Base-by-base conservation (phyloP, 1,140 invertebrate genomes). In the Microplitis mediator region DNA sequence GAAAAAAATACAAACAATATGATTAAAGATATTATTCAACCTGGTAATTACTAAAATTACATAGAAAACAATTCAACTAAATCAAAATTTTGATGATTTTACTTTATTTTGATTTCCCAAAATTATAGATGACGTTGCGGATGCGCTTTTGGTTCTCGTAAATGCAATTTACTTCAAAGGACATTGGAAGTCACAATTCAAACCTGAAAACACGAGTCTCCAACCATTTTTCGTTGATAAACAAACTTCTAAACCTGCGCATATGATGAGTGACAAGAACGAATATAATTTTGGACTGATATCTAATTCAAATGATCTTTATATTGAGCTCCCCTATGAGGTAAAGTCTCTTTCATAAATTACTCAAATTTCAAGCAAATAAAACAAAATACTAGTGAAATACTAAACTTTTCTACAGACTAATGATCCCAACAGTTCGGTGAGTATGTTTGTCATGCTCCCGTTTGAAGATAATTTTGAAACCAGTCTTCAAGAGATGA, bases 161-260 rank as follows among this genome's bases (percentile, higher is more conserved):
- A 94, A 93, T 82, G 91, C 91, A 14, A 86, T 92, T 51, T 92
- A 92, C 82, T 93, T 93, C 82, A 92, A 93, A 87, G 92, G 91
- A 14, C 83, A 86, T 36, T 94, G 93, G 93, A 78, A 86, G 54
- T 77, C 83, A 35, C 87, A 88, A 74, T 94, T 95, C 77, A 78
- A 88, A 71, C 76, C 82, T 34, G 74, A 82, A 4, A 62, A 78
- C 2, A 94, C 93, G 0, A 75, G 60, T n/a, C 77, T 84, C 39
- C 83, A 80, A 64, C 69, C 79, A 63, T 90, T 89, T 78, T 82
- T 84, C 74, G 72, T 85, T 11, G 81, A 77, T 52, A 79, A 84
- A 71, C 80, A 79, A 23, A 73, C 84, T 68, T 75, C 75, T n/a
- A 85, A 84, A 58, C 76, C 84, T 71, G 78, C 89, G 3, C 75